phyloP scores from a whole-genome alignment of 2,113 vertebrate genomes.

The Pteruthius melanotis region DNA sequence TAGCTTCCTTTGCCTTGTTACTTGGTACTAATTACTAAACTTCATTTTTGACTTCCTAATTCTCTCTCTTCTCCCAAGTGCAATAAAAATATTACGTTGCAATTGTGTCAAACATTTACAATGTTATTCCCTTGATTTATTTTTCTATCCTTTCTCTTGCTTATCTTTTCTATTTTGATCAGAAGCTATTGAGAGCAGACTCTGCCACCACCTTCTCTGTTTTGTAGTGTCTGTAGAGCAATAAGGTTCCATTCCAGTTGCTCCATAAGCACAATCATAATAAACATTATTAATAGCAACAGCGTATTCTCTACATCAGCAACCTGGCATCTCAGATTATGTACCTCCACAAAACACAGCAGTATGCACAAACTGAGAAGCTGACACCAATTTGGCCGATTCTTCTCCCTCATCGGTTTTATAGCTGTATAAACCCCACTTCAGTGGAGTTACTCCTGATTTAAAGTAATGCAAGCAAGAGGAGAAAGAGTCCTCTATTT shows the following conservation, averaged over 20 bases:
- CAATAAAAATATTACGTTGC: neutral
- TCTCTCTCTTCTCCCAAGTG: neutral
- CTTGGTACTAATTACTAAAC: neutral
- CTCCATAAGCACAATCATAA: constrained; percentile 29
- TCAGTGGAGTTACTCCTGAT: constrained; percentile 52
- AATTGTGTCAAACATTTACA: neutral
- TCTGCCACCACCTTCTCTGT: neutral
- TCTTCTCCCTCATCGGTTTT: constrained; percentile 62
- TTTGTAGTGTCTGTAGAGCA: neutral
- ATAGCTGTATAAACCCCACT: constrained; percentile 56
- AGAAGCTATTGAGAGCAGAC: neutral
- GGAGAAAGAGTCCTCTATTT: constrained; percentile 15
- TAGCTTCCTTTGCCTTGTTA: neutral
- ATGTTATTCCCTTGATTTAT: neutral
- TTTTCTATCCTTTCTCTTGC: neutral
- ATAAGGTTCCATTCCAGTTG: neutral
- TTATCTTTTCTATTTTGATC: neutral
- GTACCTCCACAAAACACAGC: constrained; percentile 39
- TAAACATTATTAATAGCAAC: constrained; percentile 60
- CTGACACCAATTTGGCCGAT: constrained; percentile 46
- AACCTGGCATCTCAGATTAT: constrained; percentile 50
- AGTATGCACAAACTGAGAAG: constrained; percentile 52
- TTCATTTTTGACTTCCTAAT: neutral
- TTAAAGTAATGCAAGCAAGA: constrained; percentile 44
- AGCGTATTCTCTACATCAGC: constrained; percentile 55